Evolutionary conservation across 2,797 vertebrate species (phyloP), one percentile per base, ranked within the genome.

Genomic region (Manis pentadactyla): DNA sequence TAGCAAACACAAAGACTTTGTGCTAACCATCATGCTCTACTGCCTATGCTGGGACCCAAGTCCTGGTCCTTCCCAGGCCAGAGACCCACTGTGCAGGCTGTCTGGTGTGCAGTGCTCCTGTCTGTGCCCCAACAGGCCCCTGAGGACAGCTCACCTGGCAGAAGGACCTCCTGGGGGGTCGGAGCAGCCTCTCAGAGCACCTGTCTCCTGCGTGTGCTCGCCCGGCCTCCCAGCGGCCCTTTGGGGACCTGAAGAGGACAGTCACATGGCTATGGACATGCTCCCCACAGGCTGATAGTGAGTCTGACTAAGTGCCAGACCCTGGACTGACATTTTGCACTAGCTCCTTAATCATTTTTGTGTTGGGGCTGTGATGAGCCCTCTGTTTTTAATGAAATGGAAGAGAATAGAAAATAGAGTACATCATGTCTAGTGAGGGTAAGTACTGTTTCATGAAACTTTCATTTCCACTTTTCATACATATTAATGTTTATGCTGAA

Each of bases 311-410:
- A 12, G 17, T 39, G 39, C 55, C 34, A 66, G 57, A 31, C 25
- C 12, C 0, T 0, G 1, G 83, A 25, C 69, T 6, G 5, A 4
- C 0, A 0, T 49, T 18, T 64, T 19, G 4, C 42, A 7, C 69
- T 27, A 78, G 34, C 39, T 77, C 3, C 2, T 71, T 25, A 31
- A 69, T 71, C 68, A 12, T 23, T 59, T 13, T 55, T 78, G 49
- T 11, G 12, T 66, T 87, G 83, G 25, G 61, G 10, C 25, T 69
- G 34, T n/a, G 57, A 66, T 18, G 12, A 15, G 63, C n/a, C 46
- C 46, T 46, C 66, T 29, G 64, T 37, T 83, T 87, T 91, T 81
- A 82, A 49, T 78, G 83, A 82, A 87, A 59, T 46, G 74, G 57
- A 59, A 66, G 42, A 63, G 82, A 53, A 18, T 7, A 23, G 66